Conservation (phyloP, 2,113 vertebrate species). For the Abramis brama region DNA sequence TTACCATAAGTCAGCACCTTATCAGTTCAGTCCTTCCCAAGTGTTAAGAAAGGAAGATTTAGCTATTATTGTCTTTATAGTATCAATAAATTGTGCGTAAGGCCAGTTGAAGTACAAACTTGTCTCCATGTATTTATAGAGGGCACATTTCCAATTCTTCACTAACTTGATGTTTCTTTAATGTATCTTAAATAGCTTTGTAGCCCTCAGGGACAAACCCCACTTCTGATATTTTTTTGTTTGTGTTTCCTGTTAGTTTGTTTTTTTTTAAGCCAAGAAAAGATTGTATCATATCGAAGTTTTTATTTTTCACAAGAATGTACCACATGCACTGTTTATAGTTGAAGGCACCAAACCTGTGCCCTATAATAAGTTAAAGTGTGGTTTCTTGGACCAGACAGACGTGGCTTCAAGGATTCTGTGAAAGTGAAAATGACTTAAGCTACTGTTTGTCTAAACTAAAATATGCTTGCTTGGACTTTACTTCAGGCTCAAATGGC, state of each 20-base stretch:
- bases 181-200: conserved; percentile 55
- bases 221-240: not conserved
- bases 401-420: conserved; percentile 21
- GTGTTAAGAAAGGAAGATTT: conserved; percentile 3
- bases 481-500: not conserved
- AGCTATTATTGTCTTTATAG: not conserved
- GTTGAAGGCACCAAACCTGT: conserved; percentile 51
- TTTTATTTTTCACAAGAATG: conserved; percentile 38
- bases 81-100: not conserved
- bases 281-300: conserved; percentile 43
- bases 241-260: conserved; percentile 14
- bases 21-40: not conserved
- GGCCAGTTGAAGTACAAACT: not conserved
- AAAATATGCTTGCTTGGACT: conserved; percentile 17
- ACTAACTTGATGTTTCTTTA: not conserved
- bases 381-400: not conserved
- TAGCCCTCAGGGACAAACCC: conserved; percentile 73
- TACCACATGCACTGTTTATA: conserved; percentile 66
- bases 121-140: not conserved
- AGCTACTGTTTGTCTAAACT: conserved; percentile 1
- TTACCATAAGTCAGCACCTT: not conserved
- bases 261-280: conserved; percentile 27
- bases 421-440: conserved; percentile 34
- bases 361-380: not conserved
- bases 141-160: not conserved